Evolutionary conservation across 2,113 vertebrate species (phyloP).

Genomic region (Seriola rivoliana): DNA sequence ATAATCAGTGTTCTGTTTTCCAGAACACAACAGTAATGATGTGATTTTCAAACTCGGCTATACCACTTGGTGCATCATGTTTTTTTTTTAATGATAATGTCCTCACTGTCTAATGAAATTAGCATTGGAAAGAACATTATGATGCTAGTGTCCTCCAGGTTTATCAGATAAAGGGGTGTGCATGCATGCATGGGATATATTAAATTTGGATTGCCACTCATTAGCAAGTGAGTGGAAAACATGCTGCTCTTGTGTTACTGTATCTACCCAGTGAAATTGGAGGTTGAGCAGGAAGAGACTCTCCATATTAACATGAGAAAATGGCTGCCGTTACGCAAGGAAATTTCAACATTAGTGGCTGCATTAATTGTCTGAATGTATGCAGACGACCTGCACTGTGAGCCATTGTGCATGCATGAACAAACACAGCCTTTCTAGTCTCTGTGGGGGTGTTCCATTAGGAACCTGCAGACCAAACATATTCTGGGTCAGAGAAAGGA

Average conservation of each 20-base stretch:
- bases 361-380: conserved; percentile 66
- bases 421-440: conserved; percentile 51
- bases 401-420: conserved; percentile 55
- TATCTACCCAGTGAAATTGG: conserved; percentile 24
- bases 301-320: conserved; percentile 52
- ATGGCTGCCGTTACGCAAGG: conserved; percentile 47
- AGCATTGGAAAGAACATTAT: conserved; percentile 55
- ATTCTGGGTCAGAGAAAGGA: conserved; percentile 18
- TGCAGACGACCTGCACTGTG: conserved; percentile 47
- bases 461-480: conserved; percentile 34
- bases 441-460: conserved; percentile 64
- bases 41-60: conserved; percentile 5
- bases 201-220: conserved; percentile 59
- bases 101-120: conserved; percentile 57
- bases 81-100: conserved; percentile 38
- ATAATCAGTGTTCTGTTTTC: no score
- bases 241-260: conserved; percentile 31
- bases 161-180: conserved; percentile 63
- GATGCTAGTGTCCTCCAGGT: conserved; percentile 53
- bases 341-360: conserved; percentile 53
- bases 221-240: conserved; percentile 55
- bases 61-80: conserved; percentile 8
- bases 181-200: conserved; percentile 54
- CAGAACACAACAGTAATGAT: background rate
- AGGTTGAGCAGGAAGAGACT: conserved; percentile 45